Evolutionary conservation across 2,888 invertebrate genomes (phyloP).

Genomic region (Drosophila setosimentum): DNA sequence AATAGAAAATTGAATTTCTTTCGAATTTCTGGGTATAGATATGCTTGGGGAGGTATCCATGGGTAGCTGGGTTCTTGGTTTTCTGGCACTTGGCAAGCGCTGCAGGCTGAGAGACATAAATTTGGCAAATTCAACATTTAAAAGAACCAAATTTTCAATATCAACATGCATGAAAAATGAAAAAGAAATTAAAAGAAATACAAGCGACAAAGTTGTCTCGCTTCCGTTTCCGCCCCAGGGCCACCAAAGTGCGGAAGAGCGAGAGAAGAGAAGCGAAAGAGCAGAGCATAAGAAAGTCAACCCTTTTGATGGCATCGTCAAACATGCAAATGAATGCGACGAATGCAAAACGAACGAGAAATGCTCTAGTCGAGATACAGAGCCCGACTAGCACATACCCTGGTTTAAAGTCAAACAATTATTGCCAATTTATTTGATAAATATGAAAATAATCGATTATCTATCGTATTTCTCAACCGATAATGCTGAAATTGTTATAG

Average conservation of each 20-base stretch:
- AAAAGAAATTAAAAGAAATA: conserved; percentile 24
- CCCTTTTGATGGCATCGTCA: conserved; percentile 58
- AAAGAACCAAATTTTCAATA: conserved; percentile 51
- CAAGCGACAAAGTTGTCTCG: conserved; percentile 53
- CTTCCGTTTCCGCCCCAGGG: conserved; percentile 52
- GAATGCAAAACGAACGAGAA: conserved; percentile 59
- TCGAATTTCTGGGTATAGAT: not conserved
- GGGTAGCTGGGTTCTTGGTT: not conserved
- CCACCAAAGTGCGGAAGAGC: not conserved
- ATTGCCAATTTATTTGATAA: not conserved
- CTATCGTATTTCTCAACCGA: not conserved
- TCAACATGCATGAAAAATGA: conserved; percentile 19
- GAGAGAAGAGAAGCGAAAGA: not conserved
- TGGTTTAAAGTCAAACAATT: not conserved
- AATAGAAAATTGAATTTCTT: not conserved
- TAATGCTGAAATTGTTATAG: not conserved
- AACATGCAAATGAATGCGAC: conserved; percentile 75
- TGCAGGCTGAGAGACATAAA: conserved; percentile 28
- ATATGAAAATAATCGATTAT: not conserved
- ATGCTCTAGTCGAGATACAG: not conserved
- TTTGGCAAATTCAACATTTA: conserved; percentile 44
- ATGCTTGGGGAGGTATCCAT: not conserved
- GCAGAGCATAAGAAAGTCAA: conserved; percentile 32
- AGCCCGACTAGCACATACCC: not conserved
- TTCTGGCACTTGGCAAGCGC: conserved; percentile 36